Evolutionary conservation across 1,140 invertebrate species (phyloP), one percentile per base, ranked within the genome.

Genomic region (Atta texana): DNA sequence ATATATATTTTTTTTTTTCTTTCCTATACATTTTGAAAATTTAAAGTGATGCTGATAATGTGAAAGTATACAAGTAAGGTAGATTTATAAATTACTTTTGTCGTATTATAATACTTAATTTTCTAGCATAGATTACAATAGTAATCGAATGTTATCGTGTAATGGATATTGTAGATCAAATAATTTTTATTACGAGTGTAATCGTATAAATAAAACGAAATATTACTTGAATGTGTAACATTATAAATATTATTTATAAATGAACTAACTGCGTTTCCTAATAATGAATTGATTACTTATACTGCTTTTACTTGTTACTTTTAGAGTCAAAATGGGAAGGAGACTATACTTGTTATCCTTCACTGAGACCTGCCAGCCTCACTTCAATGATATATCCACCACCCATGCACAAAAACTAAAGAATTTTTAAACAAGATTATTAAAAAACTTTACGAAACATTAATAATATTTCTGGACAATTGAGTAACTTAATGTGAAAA

Each of bases 241-340:
- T 2, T 4, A 44, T n/a, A 71, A 72, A 51, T 16, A 28, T 49
- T 24, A 61, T 31, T 12, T 31, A 7, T 18, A 66, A 78, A 16
- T 53, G 2, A 64, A 24, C 6, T 8, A 14, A 31, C 21, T 24
- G 8, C 2, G 14, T 55, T 68, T 34, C 1, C 8, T 28, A 10
- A 10, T 8, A 63, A 7, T 21, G 3, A 63, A 77, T 31, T 8
- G 12, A 34, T 39, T 55, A 53, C 34, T 68, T 69, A 80, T 18
- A 31, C 14, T 49, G 59, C 44, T 55, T 57, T 64, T 24, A 71
- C 18, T 77, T 87, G 51, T 87, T 53, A 87, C 39, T 93, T 94
- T 85, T 91, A 95, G 95, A 91, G 94, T 95, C 95, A 95, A 95
- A 94, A 95, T 95, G 95, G 95, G 93, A 95, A 95, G 94, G 93